Evolutionary conservation across 2,113 vertebrate genomes (phyloP).

Genomic region (Pithys albifrons): DNA sequence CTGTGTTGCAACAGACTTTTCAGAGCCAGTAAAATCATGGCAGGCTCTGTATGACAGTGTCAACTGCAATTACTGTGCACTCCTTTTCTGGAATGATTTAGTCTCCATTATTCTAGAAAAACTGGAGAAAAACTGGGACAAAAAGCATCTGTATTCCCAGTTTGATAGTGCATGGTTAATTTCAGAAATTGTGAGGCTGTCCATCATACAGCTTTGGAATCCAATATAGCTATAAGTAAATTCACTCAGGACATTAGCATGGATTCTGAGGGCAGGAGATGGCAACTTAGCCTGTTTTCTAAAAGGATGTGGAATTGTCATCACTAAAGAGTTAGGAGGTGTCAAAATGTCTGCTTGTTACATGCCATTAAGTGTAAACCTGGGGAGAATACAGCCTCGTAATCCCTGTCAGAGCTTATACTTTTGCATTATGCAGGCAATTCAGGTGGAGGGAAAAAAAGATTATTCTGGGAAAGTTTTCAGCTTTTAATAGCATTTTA

Average conservation of each 20-base stretch:
- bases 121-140: neutral
- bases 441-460: neutral
- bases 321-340: neutral
- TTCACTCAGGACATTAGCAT: neutral
- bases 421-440: neutral
- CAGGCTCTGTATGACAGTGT: neutral
- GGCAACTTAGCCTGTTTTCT: neutral
- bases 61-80: neutral
- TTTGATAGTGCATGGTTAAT: neutral
- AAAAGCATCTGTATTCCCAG: neutral
- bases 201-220: neutral
- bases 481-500: constrained; percentile 21
- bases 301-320: neutral
- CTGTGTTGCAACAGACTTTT: neutral
- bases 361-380: neutral
- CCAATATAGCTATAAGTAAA: neutral
- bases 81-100: constrained; percentile 6
- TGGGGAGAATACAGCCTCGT: neutral
- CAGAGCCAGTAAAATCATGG: neutral
- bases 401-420: neutral
- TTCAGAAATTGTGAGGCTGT: neutral
- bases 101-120: neutral
- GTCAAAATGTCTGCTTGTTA: neutral
- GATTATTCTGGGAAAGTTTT: neutral
- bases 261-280: neutral